Evolutionary conservation across 2,113 vertebrate genomes (phyloP).

Genomic region (Podarcis muralis): DNA sequence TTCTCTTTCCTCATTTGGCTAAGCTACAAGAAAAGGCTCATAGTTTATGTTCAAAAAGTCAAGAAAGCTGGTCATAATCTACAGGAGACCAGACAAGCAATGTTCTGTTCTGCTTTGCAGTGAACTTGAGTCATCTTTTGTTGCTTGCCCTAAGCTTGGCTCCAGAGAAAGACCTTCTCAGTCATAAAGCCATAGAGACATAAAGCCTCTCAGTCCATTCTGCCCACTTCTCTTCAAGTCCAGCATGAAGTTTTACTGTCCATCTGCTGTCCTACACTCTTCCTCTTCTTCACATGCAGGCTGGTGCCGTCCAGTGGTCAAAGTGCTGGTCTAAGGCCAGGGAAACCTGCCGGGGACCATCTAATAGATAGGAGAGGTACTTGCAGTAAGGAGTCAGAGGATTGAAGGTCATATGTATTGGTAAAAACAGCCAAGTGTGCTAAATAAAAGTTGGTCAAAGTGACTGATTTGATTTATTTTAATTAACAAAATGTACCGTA

Average conservation of each 20-base stretch:
- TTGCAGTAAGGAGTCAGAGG: too few species aligned
- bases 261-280: too few species aligned
- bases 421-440: too few species aligned
- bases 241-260: not conserved
- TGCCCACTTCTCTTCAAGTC: not conserved
- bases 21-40: not conserved
- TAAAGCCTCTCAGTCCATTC: not conserved
- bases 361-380: not conserved
- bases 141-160: not conserved
- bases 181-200: not conserved
- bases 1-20: not conserved
- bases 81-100: not conserved
- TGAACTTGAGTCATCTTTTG: not conserved
- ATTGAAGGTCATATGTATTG: too few species aligned
- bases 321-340: too few species aligned
- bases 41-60: not conserved
- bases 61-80: not conserved
- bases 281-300: not conserved
- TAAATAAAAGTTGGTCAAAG: too few species aligned
- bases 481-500: too few species aligned
- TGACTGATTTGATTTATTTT: too few species aligned
- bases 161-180: not conserved
- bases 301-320: not conserved
- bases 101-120: not conserved
- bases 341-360: not conserved